Conservation (phyloP, 2,113 vertebrate genomes). For the Calidris pugnax region DNA sequence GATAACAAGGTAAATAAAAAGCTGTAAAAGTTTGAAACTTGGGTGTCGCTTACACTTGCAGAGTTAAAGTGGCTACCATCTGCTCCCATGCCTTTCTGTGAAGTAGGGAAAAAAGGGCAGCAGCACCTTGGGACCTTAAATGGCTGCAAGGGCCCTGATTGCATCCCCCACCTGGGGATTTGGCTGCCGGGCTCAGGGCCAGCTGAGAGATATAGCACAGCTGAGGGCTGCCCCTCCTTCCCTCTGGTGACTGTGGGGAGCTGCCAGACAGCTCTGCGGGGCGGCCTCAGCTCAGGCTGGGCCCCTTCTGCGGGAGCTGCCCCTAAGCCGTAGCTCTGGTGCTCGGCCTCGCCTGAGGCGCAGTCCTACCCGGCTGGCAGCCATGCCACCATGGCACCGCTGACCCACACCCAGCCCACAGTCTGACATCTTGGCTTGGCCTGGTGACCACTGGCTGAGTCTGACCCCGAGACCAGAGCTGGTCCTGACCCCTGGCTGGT, state of each 20-base stretch:
- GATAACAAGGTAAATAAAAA: not conserved
- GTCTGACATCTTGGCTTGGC: no score
- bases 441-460: not conserved
- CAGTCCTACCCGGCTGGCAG: not conserved
- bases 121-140: not conserved
- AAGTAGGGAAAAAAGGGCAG: not conserved
- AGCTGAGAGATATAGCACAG: not conserved
- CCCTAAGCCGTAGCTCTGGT: not conserved
- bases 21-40: not conserved
- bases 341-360: not conserved
- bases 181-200: not conserved
- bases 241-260: not conserved
- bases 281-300: not conserved
- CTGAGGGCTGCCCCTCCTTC: not conserved
- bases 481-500: accelerated
- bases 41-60: not conserved
- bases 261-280: not conserved
- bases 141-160: not conserved
- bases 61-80: not conserved
- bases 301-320: not conserved
- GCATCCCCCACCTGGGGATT: not conserved
- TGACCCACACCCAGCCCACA: accelerated
- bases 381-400: not conserved
- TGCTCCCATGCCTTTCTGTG: not conserved
- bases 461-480: not conserved